Evolutionary conservation across 2,113 vertebrate genomes (phyloP).

Genomic region (Dromaius novaehollandiae): DNA sequence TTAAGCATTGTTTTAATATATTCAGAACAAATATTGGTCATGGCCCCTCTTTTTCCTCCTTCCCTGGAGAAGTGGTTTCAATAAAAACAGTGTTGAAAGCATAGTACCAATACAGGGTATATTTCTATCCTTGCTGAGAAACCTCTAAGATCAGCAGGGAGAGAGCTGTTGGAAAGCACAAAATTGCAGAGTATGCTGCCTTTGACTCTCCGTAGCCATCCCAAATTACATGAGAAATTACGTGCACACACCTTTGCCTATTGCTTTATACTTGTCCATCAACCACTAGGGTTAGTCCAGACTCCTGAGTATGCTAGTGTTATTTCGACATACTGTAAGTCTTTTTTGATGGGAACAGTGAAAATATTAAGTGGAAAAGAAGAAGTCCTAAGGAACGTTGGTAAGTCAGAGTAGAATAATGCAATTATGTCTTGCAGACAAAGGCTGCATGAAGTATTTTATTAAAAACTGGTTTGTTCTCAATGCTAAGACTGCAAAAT

Average conservation of each 20-base stretch:
- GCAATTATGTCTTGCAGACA: not conserved
- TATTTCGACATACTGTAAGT: not conserved
- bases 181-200: not conserved
- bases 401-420: not conserved
- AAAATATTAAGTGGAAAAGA: not conserved
- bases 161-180: not conserved
- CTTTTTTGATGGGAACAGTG: not conserved
- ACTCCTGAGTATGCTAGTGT: not conserved
- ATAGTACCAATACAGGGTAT: not conserved
- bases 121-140: conserved; percentile 11
- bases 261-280: not conserved
- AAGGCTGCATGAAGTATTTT: not conserved
- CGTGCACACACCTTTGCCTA: not conserved
- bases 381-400: not conserved
- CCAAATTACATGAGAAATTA: not conserved
- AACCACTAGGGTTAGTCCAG: not conserved
- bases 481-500: not conserved
- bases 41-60: not conserved
- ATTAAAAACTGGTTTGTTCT: not conserved
- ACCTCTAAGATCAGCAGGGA: not conserved
- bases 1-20: not conserved
- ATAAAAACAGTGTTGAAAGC: not conserved
- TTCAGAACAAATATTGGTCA: not conserved
- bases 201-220: not conserved
- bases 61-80: not conserved